Base-by-base conservation (phyloP, 2,888 invertebrate species). In the Crioceris asparagi region DNA sequence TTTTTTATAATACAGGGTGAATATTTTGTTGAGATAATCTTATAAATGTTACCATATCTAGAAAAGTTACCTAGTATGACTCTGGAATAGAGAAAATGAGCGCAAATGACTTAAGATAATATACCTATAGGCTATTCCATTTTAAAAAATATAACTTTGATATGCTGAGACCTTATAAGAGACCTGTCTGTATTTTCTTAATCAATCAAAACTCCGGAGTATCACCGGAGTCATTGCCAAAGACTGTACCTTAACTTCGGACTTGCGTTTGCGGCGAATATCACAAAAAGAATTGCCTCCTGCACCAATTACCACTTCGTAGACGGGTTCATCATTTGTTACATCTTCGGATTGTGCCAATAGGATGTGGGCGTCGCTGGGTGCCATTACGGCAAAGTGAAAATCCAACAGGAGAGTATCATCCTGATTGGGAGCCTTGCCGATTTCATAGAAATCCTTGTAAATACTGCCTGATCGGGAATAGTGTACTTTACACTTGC, bases 271-370 rank as follows among this genome's bases (percentile, higher is more conserved):
- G 17, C 75, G 65, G 7, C 83, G 68, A 18, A 83, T 71, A 49
- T 79, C 75, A 2, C 77, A 75, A 52, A 80, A 82, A 35, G 71
- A 71, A 57, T 82, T 82, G n/a, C 66, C 69, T 3, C 81, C 82
- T 6, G 79, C 82, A 7, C 82, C 82, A 16, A 83, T 69, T 35
- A 80, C 81, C 30, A 82, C 74, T 64, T 83, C 81, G 59, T 82
- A 82, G 0, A 32, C 78, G 0, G 73, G 67, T 51, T 75, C 77
- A 1, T 40, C 49, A 2, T 53, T 43, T 1, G 61, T 53, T 0
- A 77, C 71, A 4, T 52, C 56, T 1, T 64, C 56, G 0, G 66
- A 66, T 1, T 75, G 64, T 0, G 80, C 73, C 6, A 83, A 57
- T 15, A 81, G 57, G 29, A 83, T 77, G 49, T 82, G 82, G 0